These are phyloP conservation scores for Sternarchorhynchus goeldii DNA, from an alignment of 2,797 vertebrate species.

Conservation along the genomic window DNA sequence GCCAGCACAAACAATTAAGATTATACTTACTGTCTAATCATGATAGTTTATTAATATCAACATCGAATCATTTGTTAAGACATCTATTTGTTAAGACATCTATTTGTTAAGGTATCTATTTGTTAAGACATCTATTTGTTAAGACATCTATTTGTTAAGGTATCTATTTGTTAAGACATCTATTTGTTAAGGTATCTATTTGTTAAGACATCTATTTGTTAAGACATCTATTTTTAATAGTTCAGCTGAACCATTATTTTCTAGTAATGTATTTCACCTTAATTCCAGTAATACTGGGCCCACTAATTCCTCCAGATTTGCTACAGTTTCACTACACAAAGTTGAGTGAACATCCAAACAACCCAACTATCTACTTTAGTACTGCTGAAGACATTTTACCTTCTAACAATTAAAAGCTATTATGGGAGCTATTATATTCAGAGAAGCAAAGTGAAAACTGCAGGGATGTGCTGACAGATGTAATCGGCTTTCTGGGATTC, in stretches of 20 bases:
- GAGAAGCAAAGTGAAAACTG: background rate
- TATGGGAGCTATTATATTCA: background rate
- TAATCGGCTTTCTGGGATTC: slow-evolving; percentile 9
- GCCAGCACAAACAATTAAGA: background rate
- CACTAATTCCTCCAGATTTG: background rate
- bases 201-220: background rate
- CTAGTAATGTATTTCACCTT: background rate
- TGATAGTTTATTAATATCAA: background rate
- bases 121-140: background rate
- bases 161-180: too few species aligned
- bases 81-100: background rate
- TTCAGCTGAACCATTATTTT: background rate
- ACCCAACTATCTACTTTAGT: background rate
- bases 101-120: too few species aligned
- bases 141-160: background rate
- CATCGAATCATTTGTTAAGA: background rate
- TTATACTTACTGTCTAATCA: background rate
- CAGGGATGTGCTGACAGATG: background rate
- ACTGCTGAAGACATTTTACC: background rate
- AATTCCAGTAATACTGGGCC: background rate
- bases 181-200: background rate
- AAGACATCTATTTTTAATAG: background rate
- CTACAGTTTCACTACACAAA: background rate
- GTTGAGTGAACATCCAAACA: background rate
- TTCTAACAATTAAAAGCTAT: background rate